phyloP scores from a whole-genome alignment of 2,797 vertebrate genomes.

The Phataginus tetradactyla region DNA sequence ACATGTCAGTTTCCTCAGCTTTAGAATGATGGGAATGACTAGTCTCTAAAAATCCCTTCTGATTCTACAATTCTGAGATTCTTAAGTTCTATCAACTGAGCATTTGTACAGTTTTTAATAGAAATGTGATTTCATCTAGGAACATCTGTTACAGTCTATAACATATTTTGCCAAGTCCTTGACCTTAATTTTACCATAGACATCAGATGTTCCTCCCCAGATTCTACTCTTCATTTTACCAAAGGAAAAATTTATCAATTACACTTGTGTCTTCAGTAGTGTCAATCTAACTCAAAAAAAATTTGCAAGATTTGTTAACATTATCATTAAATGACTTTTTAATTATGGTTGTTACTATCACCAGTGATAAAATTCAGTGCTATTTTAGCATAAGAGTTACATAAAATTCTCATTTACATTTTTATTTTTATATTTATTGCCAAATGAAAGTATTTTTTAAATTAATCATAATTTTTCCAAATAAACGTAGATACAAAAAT shows the following conservation, averaged over 20 bases:
- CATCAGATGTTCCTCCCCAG: conserved; percentile 18
- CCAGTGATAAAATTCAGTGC: conserved; percentile 37
- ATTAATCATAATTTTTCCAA: conserved; percentile 16
- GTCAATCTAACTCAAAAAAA: conserved; percentile 45
- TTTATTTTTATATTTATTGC: conserved; percentile 51
- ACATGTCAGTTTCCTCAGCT: not conserved
- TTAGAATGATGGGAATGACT: not conserved
- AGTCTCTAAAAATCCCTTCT: not conserved
- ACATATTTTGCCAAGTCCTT: conserved; percentile 57
- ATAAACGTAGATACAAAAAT: conserved; percentile 55
- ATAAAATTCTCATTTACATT: conserved; percentile 14
- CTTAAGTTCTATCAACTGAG: conserved; percentile 1
- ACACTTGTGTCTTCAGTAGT: conserved; percentile 17
- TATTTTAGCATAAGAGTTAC: conserved; percentile 60
- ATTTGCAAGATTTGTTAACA: conserved; percentile 11
- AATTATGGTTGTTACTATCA: conserved; percentile 50
- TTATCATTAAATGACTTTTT: conserved; percentile 58
- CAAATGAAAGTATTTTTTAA: conserved; percentile 60
- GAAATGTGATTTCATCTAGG: conserved; percentile 52
- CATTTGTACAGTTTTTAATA: conserved; percentile 61
- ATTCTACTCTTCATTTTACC: conserved; percentile 1
- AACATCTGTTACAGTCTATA: conserved; percentile 52
- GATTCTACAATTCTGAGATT: not conserved
- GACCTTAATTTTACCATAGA: conserved; percentile 59
- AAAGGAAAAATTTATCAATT: not conserved